Evolutionary conservation across 2,797 vertebrate genomes (phyloP), one percentile per base, ranked within the genome.

Genomic region (Gallinago nigripennis): DNA sequence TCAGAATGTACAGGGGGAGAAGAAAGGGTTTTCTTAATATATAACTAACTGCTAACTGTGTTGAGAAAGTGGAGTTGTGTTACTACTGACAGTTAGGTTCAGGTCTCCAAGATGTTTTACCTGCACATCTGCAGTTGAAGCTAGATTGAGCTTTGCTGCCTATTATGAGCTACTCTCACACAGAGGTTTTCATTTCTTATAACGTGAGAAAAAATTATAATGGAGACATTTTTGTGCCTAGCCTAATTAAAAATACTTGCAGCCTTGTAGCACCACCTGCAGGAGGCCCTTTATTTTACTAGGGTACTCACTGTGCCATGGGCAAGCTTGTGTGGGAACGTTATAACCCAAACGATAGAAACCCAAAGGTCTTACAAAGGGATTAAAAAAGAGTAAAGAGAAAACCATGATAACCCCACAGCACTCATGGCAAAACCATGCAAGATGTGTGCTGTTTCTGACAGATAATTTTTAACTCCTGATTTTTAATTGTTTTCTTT

Each of bases 211-310:
- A 68, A 92, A 93, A 80, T 25, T 1, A 45, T 81, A 94, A 95
- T 81, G 79, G 82, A 76, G 71, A 46, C 12, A 35, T 65, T 93
- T 78, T 90, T 64, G 37, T 60, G 33, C 70, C 48, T 48, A 12
- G 1, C 68, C 76, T 66, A 95, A 97, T 96, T 96, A 90, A 82
- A 97, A 93, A 81, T 93, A 94, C 96, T 95, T 88, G 75, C 71
- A 98, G 97, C 95, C 85, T 94, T 97, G 83, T 86, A 98, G 97
- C 97, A 97, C 98, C 98, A 98, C 97, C 98, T 98, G 96, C 97
- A 98, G 98, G 98, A 96, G 57, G 63, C 53, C 81, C 87, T 91
- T 90, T 73, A 72, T 81, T 95, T 96, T 96, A 79, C 88, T 86
- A 46, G 35, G 61, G 91, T 93, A 46, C 20, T 50, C 37, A 78